Conservation (phyloP, 2,797 vertebrate species). For the Diplodus sargus region DNA sequence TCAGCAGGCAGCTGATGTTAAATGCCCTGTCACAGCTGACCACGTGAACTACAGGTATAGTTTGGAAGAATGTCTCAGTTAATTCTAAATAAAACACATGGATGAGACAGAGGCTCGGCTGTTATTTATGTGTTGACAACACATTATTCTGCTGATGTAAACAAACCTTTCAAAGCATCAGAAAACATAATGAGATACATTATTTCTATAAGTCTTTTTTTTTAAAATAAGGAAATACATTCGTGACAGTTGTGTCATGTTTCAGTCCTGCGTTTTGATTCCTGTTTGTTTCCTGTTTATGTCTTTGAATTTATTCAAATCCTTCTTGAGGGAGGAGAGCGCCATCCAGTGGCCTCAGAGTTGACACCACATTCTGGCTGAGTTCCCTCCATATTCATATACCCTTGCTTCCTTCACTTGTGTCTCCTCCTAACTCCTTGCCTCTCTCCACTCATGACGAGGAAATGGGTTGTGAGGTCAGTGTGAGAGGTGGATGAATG, state of each 20-base stretch:
- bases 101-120: too few relatives aligned
- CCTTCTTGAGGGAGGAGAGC: background rate
- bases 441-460: background rate
- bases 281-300: too few relatives aligned
- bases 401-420: background rate
- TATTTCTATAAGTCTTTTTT: background rate
- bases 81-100: background rate
- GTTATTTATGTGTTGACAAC: background rate
- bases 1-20: too few relatives aligned
- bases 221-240: background rate
- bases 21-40: too few relatives aligned
- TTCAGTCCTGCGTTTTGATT: background rate
- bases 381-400: background rate
- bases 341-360: slow-evolving; percentile 27
- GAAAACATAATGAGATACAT: background rate
- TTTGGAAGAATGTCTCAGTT: background rate
- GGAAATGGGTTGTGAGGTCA: too few relatives aligned
- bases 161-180: background rate
- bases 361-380: background rate
- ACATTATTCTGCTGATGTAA: background rate
- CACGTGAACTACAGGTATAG: background rate
- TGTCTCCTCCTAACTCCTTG: background rate
- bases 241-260: background rate
- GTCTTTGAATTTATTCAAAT: background rate
- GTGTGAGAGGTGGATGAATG: background rate